Evolutionary conservation across 2,797 vertebrate species (phyloP).

Genomic region (Melanotaenia parkinsoni): DNA sequence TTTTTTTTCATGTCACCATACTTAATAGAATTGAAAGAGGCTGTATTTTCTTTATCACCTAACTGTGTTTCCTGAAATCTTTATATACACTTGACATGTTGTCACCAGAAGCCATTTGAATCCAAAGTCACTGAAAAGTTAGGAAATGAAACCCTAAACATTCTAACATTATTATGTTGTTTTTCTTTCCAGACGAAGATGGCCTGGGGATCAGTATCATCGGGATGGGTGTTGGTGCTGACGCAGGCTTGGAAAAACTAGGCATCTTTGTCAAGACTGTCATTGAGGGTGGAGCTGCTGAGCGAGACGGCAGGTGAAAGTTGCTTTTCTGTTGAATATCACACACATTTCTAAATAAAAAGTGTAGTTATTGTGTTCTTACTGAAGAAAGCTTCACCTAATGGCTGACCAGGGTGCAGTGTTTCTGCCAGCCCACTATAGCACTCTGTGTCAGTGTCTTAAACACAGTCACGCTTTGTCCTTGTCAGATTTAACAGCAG

Average conservation of each 20-base stretch:
- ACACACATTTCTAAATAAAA: not conserved
- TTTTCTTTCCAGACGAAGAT: slow-evolving; percentile 88
- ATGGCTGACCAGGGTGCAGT: slow-evolving; percentile 18
- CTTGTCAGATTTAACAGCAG: slow-evolving; percentile 72
- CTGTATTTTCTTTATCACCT: not conserved
- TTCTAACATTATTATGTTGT: not conserved
- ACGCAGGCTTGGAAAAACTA: slow-evolving; percentile 96
- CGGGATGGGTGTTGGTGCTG: slow-evolving; percentile 98
- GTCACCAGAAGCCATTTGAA: slow-evolving; percentile 1
- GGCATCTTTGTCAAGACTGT: slow-evolving; percentile 99
- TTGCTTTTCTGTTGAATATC: not conserved
- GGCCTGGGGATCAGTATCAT: slow-evolving; percentile 98
- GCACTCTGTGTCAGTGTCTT: slow-evolving; percentile 7
- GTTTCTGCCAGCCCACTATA: slow-evolving; percentile 3
- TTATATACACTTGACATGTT: not conserved
- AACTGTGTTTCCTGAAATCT: slow-evolving; percentile 4
- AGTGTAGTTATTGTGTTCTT: not conserved
- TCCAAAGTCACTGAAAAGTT: slow-evolving; percentile 16
- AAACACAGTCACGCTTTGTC: slow-evolving; percentile 42
- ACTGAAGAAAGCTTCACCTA: slow-evolving; percentile 6
- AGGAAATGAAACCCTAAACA: not conserved
- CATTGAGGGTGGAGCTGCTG: slow-evolving; percentile 94
- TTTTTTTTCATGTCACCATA: not conserved
- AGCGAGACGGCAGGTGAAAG: slow-evolving; percentile 92
- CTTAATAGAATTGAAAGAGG: not conserved